phyloP scores from a whole-genome alignment of 2,888 invertebrate species.

The Volucella zonaria region DNA sequence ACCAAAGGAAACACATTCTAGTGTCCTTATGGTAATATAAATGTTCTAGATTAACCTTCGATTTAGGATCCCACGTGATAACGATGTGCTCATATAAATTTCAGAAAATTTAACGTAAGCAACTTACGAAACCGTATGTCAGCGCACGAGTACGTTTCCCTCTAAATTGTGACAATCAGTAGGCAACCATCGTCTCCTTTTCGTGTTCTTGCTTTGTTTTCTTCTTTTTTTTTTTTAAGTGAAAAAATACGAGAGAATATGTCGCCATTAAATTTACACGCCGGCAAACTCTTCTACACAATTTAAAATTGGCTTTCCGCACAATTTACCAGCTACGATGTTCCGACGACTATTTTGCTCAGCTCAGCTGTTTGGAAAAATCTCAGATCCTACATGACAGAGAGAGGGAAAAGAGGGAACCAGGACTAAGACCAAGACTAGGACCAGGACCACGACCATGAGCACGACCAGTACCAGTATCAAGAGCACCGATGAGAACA shows the following conservation, averaged over 20 bases:
- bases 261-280: constrained; percentile 52
- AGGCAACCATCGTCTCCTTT: background rate
- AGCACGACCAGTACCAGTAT: background rate
- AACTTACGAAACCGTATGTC: background rate
- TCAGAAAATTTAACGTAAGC: constrained; percentile 25
- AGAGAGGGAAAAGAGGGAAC: background rate
- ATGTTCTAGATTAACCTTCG: constrained; percentile 40
- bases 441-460: no score
- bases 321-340: constrained; percentile 52
- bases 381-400: background rate
- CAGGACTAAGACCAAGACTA: no score
- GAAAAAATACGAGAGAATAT: constrained; percentile 25
- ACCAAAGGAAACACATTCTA: background rate
- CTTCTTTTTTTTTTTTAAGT: no score
- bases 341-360: constrained; percentile 22
- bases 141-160: constrained; percentile 1
- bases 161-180: constrained; percentile 19
- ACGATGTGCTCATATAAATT: constrained; percentile 60
- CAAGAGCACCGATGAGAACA: constrained; percentile 2
- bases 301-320: constrained; percentile 64
- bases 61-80: constrained; percentile 60
- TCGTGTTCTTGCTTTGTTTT: no score
- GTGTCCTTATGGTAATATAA: constrained; percentile 5
- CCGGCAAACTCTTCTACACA: constrained; percentile 47
- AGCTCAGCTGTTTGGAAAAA: constrained; percentile 4